Conservation (phyloP, 1,140 invertebrate species). For the Lepidotrigona ventralis region DNA sequence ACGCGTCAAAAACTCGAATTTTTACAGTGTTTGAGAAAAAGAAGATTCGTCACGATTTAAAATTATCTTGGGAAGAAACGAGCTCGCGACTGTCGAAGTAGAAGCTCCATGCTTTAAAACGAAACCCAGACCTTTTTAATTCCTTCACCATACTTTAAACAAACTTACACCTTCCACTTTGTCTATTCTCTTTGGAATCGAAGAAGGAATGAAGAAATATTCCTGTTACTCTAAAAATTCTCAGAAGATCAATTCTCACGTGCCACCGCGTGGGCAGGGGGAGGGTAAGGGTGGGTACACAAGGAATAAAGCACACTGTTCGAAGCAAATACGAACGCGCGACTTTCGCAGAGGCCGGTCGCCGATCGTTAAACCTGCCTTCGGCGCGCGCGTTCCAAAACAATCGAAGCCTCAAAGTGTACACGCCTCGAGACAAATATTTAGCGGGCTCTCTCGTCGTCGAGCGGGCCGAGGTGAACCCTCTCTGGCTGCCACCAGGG, state of each 20-base stretch:
- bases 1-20: not conserved
- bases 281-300: too few relatives aligned
- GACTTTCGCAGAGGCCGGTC: not conserved
- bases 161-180: not conserved
- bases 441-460: not conserved
- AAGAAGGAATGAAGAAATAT: not conserved
- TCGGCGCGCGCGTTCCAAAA: not conserved
- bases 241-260: not conserved
- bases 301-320: too few relatives aligned
- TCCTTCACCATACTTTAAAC: too few relatives aligned
- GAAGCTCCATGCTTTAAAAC: too few relatives aligned
- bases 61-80: too few relatives aligned
- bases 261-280: not conserved
- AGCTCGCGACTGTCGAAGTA: too few relatives aligned
- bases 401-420: conserved; percentile 24
- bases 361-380: conserved; percentile 21
- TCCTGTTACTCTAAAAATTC: not conserved
- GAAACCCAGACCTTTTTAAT: too few relatives aligned
- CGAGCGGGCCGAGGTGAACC: not conserved
- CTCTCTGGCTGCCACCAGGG: not conserved
- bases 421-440: conserved; percentile 18
- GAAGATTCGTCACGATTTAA: too few relatives aligned
- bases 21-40: too few relatives aligned
- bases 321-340: not conserved
- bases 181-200: too few relatives aligned